Percentiles rank a stretch among this genome's conserved stretches.
Evolutionary conservation across 2,888 invertebrate species (phyloP).

Genomic region (Melolontha melolontha): DNA sequence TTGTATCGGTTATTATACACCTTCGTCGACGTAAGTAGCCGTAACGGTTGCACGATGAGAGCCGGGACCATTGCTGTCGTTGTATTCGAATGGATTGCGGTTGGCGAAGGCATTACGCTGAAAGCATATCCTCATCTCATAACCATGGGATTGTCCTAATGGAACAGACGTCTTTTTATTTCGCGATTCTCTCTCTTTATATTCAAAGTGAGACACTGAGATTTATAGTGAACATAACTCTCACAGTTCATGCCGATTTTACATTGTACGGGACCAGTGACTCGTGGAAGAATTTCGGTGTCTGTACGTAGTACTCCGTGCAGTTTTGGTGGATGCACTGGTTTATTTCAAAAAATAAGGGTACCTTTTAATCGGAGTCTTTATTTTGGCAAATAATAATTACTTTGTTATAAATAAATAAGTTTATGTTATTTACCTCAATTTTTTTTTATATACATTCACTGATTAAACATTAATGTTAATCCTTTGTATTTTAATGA

Average conservation of each 20-base stretch:
- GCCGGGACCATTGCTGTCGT: conserved; percentile 14
- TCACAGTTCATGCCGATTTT: conserved; percentile 54
- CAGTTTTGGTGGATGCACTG: conserved; percentile 27
- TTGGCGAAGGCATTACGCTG: conserved; percentile 53
- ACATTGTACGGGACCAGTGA: conserved; percentile 52
- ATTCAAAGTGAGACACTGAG: conserved; percentile 58
- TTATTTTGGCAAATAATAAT: too few species aligned
- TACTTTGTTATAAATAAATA: too few species aligned
- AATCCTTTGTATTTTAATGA: too few species aligned
- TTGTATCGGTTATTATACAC: neutral
- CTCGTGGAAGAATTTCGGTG: conserved; percentile 45
- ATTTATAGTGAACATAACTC: conserved; percentile 57
- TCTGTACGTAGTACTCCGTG: conserved; percentile 13
- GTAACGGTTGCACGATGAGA: conserved; percentile 20
- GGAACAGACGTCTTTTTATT: conserved; percentile 58
- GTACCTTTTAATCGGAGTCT: too few species aligned
- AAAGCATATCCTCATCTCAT: conserved; percentile 58
- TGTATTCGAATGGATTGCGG: conserved; percentile 45
- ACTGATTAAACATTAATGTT: too few species aligned
- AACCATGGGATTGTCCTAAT: conserved; percentile 57
- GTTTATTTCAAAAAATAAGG: conserved; percentile 1
- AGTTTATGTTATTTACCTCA: too few species aligned
- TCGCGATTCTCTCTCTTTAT: conserved; percentile 53
- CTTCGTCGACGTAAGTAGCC: conserved; percentile 12
- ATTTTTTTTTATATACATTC: too few species aligned